A percentile compares a stretch with the other conserved stretches of the same genome.
phyloP scores from a whole-genome alignment of 1,140 invertebrate genomes.

The Sitobion miscanthi region DNA sequence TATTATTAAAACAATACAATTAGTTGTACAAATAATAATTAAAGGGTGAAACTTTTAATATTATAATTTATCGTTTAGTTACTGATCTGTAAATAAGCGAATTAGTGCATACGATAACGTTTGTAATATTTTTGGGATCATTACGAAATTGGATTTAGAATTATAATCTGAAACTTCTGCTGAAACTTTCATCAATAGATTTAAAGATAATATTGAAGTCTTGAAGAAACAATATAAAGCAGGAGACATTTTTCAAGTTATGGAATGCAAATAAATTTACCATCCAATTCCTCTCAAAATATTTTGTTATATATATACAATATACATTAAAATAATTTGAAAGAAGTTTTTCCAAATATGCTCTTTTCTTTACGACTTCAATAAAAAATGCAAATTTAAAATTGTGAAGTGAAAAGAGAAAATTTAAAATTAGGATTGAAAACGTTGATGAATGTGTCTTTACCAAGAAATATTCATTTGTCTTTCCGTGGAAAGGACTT shows the following conservation, averaged over 20 bases:
- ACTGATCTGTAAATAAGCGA: background rate
- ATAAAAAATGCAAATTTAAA: background rate
- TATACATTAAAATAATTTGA: background rate
- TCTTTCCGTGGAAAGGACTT: background rate
- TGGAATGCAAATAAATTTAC: background rate
- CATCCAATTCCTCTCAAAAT: background rate
- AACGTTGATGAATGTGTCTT: background rate
- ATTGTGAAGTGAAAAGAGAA: background rate
- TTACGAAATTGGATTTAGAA: background rate
- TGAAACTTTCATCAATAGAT: background rate
- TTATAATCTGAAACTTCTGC: background rate
- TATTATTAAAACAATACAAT: background rate
- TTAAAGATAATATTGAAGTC: too few species aligned
- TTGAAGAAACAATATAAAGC: background rate
- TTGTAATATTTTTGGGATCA: background rate
- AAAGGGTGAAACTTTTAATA: background rate
- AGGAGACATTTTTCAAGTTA: slow-evolving; percentile 6
- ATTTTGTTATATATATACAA: background rate
- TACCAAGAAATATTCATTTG: too few species aligned
- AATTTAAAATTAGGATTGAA: slow-evolving; percentile 1
- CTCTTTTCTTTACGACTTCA: background rate
- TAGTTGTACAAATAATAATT: too few species aligned
- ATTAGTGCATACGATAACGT: background rate
- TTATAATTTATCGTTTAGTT: background rate
- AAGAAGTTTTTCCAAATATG: slow-evolving; percentile 1